Base-by-base conservation (phyloP, 2,797 vertebrate species). In the Pipistrellus nathusii region DNA sequence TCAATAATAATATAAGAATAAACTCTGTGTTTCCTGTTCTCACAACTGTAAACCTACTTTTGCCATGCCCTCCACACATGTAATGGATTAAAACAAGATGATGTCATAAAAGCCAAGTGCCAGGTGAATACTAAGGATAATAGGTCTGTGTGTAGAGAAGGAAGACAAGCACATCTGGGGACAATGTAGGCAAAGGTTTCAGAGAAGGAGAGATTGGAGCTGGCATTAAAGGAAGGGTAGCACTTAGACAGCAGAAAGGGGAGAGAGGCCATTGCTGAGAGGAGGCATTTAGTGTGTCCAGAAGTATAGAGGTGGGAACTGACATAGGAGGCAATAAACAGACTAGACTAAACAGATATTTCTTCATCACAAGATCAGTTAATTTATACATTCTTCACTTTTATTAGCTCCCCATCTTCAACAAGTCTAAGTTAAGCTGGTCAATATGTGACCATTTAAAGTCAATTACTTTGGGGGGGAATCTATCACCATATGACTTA, bases 371-470 rank as follows among this genome's bases (percentile, higher is more conserved):
- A 97, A 96, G 48, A 32, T 38, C 2, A 75, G 59, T 96, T 7
- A 93, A 85, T 91, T 69, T 83, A 85, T 91, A 75, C 83, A 59
- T 8, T 41, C 48, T 93, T 86, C 38, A 38, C n/a, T 72, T 95
- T 77, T 3, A 76, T 95, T 90, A 78, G 25, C 77, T 92, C 25
- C 55, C 83, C 84, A 9, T 95, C 8, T 62, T 90, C 30, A 18
- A 6, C 8, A 1, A 20, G 62, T 32, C 41, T 57, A 93, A 93
- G 66, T 88, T 93, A 75, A 69, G n/a, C 66, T 20, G 62, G 57
- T 27, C 94, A 85, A n/a, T 77, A 55, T 21, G 30, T 72, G 83
- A 81, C 62, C 6, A 81, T 95, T 87, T 94, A 62, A 92, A 94
- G 84, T 78, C 72, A 76, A 20, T 41, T 89, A 73, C 2, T 57